Evolutionary conservation across 2,113 vertebrate species (phyloP), one percentile per base, ranked within the genome.

Genomic region (Brachionichthys hirsutus): DNA sequence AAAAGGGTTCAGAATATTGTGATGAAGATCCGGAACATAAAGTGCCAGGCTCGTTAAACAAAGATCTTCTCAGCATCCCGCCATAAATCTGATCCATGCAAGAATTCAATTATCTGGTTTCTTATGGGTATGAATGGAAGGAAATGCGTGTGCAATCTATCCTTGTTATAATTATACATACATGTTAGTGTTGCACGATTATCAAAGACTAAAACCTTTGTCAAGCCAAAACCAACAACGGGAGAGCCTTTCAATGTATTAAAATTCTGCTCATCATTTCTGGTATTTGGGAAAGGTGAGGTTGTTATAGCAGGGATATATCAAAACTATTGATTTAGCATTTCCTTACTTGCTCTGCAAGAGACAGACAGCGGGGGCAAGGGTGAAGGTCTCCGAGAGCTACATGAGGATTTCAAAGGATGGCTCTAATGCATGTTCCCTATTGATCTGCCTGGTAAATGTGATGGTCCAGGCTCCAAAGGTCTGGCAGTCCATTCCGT

Each of bases 251-350:
- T 50, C 15, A 34, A 41, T 55, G 38, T 45, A 81, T 91, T 90
- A 85, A 81, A 73, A 91, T 91, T 90, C 89, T 69, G 61, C 50
- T 78, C 75, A 78, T 70, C 54, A 72, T 68, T 72, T 80, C 67
- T 90, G 88, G 85, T 90, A 91, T 90, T 90, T 90, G 69, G 80
- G 47, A 84, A 64, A 84, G 53, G 65, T 64, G 63, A 81, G 82
- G 41, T 63, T 76, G 58, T 81, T 88, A 72, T 87, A 85, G 74
- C 79, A 63, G 81, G 56, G 74, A 85, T 83, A 70, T 86, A 86
- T 85, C 82, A 87, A 76, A 82, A 61, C 30, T 89, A 91, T 90
- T 77, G 89, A 91, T 90, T 91, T 90, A 89, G 80, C 90, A 87
- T 90, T 90, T 91, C 82, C 82, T 85, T 61, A 47, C 68, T 85